Evolutionary conservation across 2,113 vertebrate genomes (phyloP), one percentile per base, ranked within the genome.

Genomic region (Apus apus): DNA sequence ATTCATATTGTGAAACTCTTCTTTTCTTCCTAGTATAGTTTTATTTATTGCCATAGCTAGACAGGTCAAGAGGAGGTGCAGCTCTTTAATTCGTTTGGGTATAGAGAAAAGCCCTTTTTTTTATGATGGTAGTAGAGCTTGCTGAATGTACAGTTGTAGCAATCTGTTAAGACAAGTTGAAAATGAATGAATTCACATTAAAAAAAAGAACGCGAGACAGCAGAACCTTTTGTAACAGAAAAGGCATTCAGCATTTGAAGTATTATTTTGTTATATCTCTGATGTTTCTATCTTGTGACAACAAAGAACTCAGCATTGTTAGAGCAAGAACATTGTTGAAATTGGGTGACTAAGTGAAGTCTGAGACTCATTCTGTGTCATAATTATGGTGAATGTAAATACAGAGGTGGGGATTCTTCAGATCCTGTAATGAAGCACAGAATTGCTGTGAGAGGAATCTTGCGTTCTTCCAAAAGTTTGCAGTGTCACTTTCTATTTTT

Each of bases 71-170:
- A 78, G 25, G 10, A 76, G 60, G 46, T 68, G 51, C 17, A 80
- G 50, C 34, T 23, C 46, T 90, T 54, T 17, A 66, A 65, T 77
- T 87, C 29, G 87, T 38, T 64, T 78, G 29, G 11, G 3, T 81
- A 20, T 38, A 83, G 87, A 75, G 61, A 94, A 92, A 93, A 45
- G n/a, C 38, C 23, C 9, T 20, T 83, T 94, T 89, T 88, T 82
- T 56, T 54, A 38, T 73, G 25, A 20, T 68, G 11, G 12, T 85
- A 61, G 60, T 77, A 89, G 88, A 90, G 70, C 70, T 83, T 89
- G 29, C 27, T 87, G 75, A 84, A 76, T 75, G 70, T 79, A 25
- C 8, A 21, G 27, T 81, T 95, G 45, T 73, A 84, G 58, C 64
- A 54, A 16, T 56, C 71, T 85, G 5, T 61, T 74, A 40, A 57